Evolutionary conservation across 2,888 invertebrate genomes (phyloP).

Genomic region (Drosophila austrosaltans): DNA sequence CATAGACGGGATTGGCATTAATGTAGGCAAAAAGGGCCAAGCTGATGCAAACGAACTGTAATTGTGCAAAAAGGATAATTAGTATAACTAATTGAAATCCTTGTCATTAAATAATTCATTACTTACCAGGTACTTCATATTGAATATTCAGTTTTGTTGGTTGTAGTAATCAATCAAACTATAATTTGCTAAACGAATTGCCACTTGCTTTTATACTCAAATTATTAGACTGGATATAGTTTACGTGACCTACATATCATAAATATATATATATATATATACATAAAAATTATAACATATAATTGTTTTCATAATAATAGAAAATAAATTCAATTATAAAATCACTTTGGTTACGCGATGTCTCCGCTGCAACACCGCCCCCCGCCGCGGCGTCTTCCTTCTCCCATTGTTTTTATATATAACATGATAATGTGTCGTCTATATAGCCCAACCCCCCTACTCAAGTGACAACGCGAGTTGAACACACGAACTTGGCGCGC

Average conservation of each 20-base stretch:
- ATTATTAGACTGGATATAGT: slow-evolving; percentile 24
- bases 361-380: slow-evolving; percentile 12
- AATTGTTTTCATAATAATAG: slow-evolving; percentile 18
- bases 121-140: slow-evolving; percentile 77
- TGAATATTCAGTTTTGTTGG: slow-evolving; percentile 64
- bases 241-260: slow-evolving; percentile 43
- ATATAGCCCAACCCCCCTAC: background rate
- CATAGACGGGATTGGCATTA: slow-evolving; percentile 50
- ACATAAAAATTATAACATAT: slow-evolving; percentile 29
- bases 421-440: slow-evolving; percentile 37
- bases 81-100: slow-evolving; percentile 27
- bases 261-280: slow-evolving; percentile 9
- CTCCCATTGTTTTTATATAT: slow-evolving; percentile 35
- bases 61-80: slow-evolving; percentile 2
- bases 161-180: slow-evolving; percentile 75
- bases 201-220: slow-evolving; percentile 43
- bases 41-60: slow-evolving; percentile 59
- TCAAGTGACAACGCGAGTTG: slow-evolving; percentile 3
- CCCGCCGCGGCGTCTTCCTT: no score
- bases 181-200: slow-evolving; percentile 52
- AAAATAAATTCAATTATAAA: slow-evolving; percentile 55
- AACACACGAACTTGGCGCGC: slow-evolving; percentile 31
- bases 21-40: slow-evolving; percentile 61
- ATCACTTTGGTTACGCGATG: slow-evolving; percentile 67
- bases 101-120: background rate